A percentile compares a stretch with the other conserved stretches of the same genome.
These are phyloP conservation scores for Spea hammondii DNA, from an alignment of 2,797 vertebrate species.

Conservation along the genomic window DNA sequence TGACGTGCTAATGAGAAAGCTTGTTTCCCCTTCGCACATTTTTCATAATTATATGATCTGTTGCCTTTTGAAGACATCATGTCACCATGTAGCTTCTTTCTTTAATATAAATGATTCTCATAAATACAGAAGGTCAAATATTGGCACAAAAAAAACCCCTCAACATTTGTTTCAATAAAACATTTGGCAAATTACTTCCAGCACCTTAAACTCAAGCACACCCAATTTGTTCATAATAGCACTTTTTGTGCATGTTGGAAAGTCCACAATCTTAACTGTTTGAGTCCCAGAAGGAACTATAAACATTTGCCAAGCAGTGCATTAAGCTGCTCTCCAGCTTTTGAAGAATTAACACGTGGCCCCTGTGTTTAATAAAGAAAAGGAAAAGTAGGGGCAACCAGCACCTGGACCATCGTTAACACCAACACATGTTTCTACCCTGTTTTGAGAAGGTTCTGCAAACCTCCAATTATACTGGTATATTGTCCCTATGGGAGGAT, in stretches of 20 bases:
- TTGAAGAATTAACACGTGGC: not conserved
- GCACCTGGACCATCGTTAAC: constrained; percentile 25
- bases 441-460: not conserved
- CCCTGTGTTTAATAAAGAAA: constrained; percentile 11
- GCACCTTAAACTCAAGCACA: constrained; percentile 62
- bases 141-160: constrained; percentile 34
- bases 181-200: constrained; percentile 66
- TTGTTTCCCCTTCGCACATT: constrained; percentile 59
- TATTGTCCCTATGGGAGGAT: not conserved
- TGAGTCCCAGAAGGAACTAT: no score
- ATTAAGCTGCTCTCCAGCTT: no score
- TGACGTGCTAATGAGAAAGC: constrained; percentile 61
- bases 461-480: not conserved
- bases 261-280: no score
- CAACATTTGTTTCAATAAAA: constrained; percentile 62
- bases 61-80: constrained; percentile 65
- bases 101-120: constrained; percentile 58
- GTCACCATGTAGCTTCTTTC: constrained; percentile 66
- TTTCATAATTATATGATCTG: constrained; percentile 65
- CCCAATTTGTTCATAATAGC: constrained; percentile 60
- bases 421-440: not conserved
- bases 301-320: no score
- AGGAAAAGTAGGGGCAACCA: not conserved
- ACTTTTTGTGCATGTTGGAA: constrained; percentile 40
- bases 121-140: constrained; percentile 64